Evolutionary conservation across 2,888 invertebrate species (phyloP).

Genomic region (Lasioglossum morio): DNA sequence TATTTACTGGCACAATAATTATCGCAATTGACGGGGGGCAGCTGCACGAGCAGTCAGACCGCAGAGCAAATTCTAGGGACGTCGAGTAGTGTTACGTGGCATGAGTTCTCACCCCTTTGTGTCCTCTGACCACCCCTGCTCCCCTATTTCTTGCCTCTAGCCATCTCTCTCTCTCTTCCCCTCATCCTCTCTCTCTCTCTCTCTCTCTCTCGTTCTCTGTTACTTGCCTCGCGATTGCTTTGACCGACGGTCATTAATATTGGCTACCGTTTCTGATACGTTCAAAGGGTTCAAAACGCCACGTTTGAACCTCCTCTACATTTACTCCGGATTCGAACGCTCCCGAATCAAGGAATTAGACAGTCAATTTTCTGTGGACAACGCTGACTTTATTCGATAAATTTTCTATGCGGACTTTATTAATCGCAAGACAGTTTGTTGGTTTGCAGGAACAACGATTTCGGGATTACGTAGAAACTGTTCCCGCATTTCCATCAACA

Average conservation of each 20-base stretch:
- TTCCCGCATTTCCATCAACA: not conserved
- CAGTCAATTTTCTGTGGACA: not conserved
- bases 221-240: conserved; percentile 6
- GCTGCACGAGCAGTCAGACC: conserved; percentile 80
- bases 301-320: not conserved
- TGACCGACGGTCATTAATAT: conserved; percentile 1
- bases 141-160: conserved; percentile 29
- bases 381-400: not conserved
- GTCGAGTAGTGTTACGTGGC: conserved; percentile 74
- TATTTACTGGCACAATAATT: conserved; percentile 84
- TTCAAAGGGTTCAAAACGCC: not conserved
- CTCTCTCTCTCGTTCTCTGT: not conserved
- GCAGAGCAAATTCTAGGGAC: conserved; percentile 81
- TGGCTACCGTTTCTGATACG: not conserved
- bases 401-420: not conserved
- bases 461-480: not conserved
- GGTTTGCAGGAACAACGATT: not conserved
- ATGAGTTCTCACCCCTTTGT: conserved; percentile 46
- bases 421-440: not conserved
- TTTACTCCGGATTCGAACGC: not conserved
- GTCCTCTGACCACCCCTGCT: conserved; percentile 12
- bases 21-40: conserved; percentile 80
- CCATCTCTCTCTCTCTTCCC: not conserved
- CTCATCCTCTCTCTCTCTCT: not conserved
- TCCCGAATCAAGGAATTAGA: not conserved